A percentile compares a stretch with the other conserved stretches of the same genome.
phyloP scores from a whole-genome alignment of 2,888 invertebrate genomes.

The Campoplex nolae region DNA sequence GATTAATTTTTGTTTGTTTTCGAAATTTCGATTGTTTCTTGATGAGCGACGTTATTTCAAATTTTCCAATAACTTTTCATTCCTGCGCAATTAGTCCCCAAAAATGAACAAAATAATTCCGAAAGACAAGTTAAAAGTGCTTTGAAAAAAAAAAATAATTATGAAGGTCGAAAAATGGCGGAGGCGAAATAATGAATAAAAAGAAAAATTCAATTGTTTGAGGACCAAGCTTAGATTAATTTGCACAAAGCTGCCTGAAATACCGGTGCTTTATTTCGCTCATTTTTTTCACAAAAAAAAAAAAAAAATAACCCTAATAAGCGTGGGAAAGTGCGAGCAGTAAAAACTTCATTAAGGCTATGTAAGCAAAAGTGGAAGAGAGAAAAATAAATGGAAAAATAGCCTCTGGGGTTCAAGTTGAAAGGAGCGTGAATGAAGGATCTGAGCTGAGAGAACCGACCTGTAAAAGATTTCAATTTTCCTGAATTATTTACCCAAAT shows the following conservation, averaged over 20 bases:
- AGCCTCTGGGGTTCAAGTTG: neutral
- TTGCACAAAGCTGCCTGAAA: neutral
- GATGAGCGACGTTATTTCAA: neutral
- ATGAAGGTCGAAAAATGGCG: neutral
- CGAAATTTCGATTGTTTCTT: neutral
- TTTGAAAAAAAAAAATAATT: neutral
- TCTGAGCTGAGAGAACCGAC: neutral
- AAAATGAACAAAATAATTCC: neutral
- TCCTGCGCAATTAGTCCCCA: neutral
- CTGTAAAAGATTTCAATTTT: neutral
- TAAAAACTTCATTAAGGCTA: constrained; percentile 1
- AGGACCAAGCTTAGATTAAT: neutral
- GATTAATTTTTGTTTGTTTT: too few relatives aligned
- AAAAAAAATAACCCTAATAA: neutral
- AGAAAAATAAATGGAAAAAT: constrained; percentile 6
- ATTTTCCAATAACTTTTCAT: neutral
- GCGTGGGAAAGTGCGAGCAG: neutral
- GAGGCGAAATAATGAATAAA: neutral
- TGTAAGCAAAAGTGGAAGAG: neutral
- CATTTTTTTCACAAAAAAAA: neutral
- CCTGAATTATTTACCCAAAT: constrained; percentile 7
- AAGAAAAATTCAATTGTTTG: neutral
- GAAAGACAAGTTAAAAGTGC: neutral
- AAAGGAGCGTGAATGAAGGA: neutral
- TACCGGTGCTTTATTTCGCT: neutral